These are phyloP conservation scores for Psilanteris sp. DNA, from an alignment of 1,140 invertebrate genomes.

Conservation along the genomic window DNA sequence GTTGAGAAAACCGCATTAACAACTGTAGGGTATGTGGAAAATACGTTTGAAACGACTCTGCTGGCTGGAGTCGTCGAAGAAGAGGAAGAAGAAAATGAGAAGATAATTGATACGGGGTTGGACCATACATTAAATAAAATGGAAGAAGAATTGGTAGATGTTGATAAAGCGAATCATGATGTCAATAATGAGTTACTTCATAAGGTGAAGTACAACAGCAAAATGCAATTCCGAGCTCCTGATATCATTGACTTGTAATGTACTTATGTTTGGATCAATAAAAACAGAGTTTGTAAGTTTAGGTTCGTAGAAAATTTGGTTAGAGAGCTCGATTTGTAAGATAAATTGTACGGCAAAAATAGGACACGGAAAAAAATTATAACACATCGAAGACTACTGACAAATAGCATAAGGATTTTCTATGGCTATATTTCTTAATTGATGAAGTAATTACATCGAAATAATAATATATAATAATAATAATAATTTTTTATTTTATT, in stretches of 20 bases:
- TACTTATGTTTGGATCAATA: conserved; percentile 48
- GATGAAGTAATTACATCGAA: conserved; percentile 31
- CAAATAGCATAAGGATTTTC: conserved; percentile 42
- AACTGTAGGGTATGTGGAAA: conserved; percentile 32
- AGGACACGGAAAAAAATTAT: too few species aligned
- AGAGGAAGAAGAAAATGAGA: conserved; percentile 63
- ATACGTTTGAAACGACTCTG: conserved; percentile 63
- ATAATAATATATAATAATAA: too few species aligned
- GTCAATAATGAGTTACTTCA: conserved; percentile 64
- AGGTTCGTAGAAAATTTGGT: conserved; percentile 32
- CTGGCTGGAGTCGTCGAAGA: conserved; percentile 67
- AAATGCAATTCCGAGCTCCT: conserved; percentile 73
- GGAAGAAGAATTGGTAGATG: conserved; percentile 7
- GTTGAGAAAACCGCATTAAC: conserved; percentile 59
- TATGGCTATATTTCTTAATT: conserved; percentile 20
- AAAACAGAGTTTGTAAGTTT: conserved; percentile 51
- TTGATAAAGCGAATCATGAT: conserved; percentile 20
- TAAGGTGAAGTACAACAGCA: conserved; percentile 69
- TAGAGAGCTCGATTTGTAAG: conserved; percentile 19
- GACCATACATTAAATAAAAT: conserved; percentile 13
- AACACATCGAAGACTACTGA: conserved; percentile 47
- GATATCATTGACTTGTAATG: conserved; percentile 75
- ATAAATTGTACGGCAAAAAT: background rate
- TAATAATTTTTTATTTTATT: too few species aligned
- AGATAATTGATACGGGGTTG: conserved; percentile 1